Evolutionary conservation across 2,888 invertebrate species (phyloP), one percentile per base, ranked within the genome.

Genomic region (Sclerodermus sp.): DNA sequence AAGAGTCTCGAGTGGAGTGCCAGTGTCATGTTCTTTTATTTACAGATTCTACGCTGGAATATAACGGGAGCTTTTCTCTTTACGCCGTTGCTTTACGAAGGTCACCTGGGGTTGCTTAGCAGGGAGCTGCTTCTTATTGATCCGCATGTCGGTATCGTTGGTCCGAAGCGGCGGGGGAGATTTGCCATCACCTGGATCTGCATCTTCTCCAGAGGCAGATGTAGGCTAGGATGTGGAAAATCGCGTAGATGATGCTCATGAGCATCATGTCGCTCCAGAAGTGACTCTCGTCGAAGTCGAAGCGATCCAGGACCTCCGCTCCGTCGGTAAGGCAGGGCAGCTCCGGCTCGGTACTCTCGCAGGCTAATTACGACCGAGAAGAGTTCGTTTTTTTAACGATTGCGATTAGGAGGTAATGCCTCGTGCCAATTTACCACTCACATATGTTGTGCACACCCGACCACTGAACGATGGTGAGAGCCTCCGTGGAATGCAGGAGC

Each of bases 401-500:
- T 45, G n/a, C n/a, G n/a, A n/a, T n/a, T n/a, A n/a, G 32, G 42
- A 29, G 10, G 4, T 30, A 14, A 16, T 18, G 17, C n/a, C 41
- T 36, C 14, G 31, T 17, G 15, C 48, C n/a, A 16, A 16, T 34
- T n/a, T 15, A 23, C 41, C 30, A 49, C 84, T 84, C 80, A 90
- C 89, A 84, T 59, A 89, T 89, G 71, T 89, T 88, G 47, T 83
- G 81, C 1, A 91, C 82, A 10, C 86, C 87, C 45, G 85, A 82
- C 93, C 92, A 93, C 68, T 93, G 93, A 12, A 90, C 78, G 58
- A 91, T 88, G 43, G 87, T 87, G 80, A 93, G 83, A 0, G 90
- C 88, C 80, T 93, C 93, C 63, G 90, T 91, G 10, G 91, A 89
- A 76, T 93, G 91, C 83, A 91, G 86, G 67, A 93, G 80, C 93